Base-by-base conservation (phyloP, 2,113 vertebrate species). In the Casuarius casuarius region DNA sequence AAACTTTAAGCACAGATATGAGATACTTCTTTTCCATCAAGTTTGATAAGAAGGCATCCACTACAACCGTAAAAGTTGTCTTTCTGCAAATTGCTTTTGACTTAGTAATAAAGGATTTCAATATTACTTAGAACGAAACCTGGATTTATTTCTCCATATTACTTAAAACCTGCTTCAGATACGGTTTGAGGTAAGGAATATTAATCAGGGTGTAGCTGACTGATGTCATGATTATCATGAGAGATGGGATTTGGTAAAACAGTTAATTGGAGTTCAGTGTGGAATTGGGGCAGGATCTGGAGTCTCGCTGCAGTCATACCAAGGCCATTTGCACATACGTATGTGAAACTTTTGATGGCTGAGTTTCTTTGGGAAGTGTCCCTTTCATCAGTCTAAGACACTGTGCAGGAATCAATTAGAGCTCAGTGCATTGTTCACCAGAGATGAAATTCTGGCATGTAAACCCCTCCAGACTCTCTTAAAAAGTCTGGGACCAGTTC, bases 381-480 rank as follows among this genome's bases (percentile, higher is more conserved):
- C 67, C 84, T 97, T 98, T 97, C 96, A 97, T 96, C 84, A 33
- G 70, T 51, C 74, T 94, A 96, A 97, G 89, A 95, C 90, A 95
- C 72, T 94, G 87, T 94, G 85, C 96, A 98, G 93, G 90, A 98
- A 97, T 97, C 94, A 95, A 96, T 97, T 97, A 96, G 95, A 86
- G 58, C 48, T 66, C 67, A 67, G 65, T 44, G 58, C 95, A 66
- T 90, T 94, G 96, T 91, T 95, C 79, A 75, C 90, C 65, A 97
- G 96, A 97, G 90, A 95, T 82, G 63, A 96, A 97, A 97, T 97
- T 96, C 94, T 97, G 96, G 94, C 95, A 95, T 91, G 63, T 71
- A 94, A 96, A 76, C 62, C 56, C 54, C 95, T 96, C 80, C 79
- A 95, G 78, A 70, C 89, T 91, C 74, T 97, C 89, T 97, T 97